Evolutionary conservation across 2,888 invertebrate species (phyloP).

Genomic region (Scaeva pyrastri): DNA sequence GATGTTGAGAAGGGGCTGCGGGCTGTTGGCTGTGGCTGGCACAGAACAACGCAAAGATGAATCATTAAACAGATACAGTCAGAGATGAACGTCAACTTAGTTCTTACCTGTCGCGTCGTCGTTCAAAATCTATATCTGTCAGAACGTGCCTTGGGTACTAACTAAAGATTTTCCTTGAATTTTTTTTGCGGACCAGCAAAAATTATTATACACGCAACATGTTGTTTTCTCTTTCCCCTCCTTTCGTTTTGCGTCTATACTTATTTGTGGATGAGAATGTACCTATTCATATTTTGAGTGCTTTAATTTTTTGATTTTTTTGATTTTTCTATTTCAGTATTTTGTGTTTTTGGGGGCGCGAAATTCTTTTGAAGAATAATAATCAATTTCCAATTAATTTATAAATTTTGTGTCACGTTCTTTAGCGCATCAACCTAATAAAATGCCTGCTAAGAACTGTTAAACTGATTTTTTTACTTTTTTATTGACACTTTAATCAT

Average conservation of each 20-base stretch:
- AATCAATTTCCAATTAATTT: slow-evolving; percentile 58
- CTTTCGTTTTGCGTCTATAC: background rate
- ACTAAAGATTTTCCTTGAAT: slow-evolving; percentile 26
- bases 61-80: slow-evolving; percentile 59
- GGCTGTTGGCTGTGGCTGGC: background rate
- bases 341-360: slow-evolving; percentile 39
- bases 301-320: background rate
- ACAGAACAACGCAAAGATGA: slow-evolving; percentile 19
- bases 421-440: too few species aligned
- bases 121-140: slow-evolving; percentile 40
- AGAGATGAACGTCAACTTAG: slow-evolving; percentile 64
- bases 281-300: slow-evolving; percentile 3
- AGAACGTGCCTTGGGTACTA: slow-evolving; percentile 55
- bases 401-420: slow-evolving; percentile 3
- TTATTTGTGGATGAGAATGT: background rate
- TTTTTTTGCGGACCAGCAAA: slow-evolving; percentile 1
- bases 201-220: background rate
- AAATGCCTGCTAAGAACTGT: too few species aligned
- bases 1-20: too few species aligned
- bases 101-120: slow-evolving; percentile 70
- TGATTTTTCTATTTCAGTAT: slow-evolving; percentile 9
- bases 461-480: too few species aligned
- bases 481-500: too few species aligned
- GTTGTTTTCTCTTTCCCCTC: background rate
- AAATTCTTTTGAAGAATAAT: slow-evolving; percentile 33